Evolutionary conservation across 2,888 invertebrate species (phyloP).

Genomic region (Euplagia quadripunctaria): DNA sequence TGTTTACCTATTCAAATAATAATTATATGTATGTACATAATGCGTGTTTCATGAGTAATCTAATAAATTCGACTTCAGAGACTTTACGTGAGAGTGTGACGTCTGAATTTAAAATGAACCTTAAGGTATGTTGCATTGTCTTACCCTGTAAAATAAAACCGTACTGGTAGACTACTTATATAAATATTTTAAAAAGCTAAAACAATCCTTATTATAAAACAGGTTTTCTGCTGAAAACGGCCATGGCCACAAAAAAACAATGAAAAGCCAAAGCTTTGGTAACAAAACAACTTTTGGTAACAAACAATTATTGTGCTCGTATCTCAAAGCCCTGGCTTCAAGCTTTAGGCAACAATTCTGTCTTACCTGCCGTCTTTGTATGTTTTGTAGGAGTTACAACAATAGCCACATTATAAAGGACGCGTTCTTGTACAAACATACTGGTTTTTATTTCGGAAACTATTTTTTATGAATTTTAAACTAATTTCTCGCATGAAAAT

Average conservation of each 20-base stretch:
- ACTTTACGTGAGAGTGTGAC: not conserved
- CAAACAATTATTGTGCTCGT: constrained; percentile 43
- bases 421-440: constrained; percentile 38
- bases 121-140: not conserved
- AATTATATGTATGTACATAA: not conserved
- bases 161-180: constrained; percentile 15
- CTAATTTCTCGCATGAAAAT: constrained; percentile 1
- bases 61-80: not conserved
- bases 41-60: too few relatives aligned
- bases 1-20: too few relatives aligned
- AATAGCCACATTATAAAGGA: constrained; percentile 38
- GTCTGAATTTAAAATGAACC: not conserved
- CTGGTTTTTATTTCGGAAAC: constrained; percentile 29
- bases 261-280: constrained; percentile 34
- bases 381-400: constrained; percentile 38
- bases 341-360: constrained; percentile 36
- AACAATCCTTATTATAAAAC: constrained; percentile 28
- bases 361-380: constrained; percentile 50
- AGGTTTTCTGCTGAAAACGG: constrained; percentile 28
- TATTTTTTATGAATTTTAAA: constrained; percentile 21
- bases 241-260: constrained; percentile 36
- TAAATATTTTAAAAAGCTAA: constrained; percentile 27
- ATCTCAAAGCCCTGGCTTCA: constrained; percentile 33
- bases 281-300: constrained; percentile 31
- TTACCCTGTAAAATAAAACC: not conserved